Conservation (phyloP, 2,888 invertebrate genomes). For the Tricholauxania praeusta region DNA sequence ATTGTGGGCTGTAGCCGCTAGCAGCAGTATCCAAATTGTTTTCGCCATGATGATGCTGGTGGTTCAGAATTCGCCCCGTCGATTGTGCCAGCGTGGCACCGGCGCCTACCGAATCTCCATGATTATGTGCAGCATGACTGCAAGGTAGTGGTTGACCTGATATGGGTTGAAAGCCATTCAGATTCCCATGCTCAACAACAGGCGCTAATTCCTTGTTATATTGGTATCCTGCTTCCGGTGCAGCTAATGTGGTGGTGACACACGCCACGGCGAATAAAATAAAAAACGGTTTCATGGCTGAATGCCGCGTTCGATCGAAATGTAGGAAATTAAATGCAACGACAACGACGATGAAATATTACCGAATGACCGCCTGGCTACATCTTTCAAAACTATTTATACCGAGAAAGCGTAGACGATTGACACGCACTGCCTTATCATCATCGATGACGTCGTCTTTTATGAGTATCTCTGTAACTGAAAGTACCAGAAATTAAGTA, state of each 20-base stretch:
- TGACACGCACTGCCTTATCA: constrained; percentile 12
- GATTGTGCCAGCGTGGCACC: constrained; percentile 46
- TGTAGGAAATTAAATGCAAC: not conserved
- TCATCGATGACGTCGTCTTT: constrained; percentile 4
- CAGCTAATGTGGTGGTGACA: constrained; percentile 34
- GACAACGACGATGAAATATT: constrained; percentile 38
- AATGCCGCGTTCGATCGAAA: not conserved
- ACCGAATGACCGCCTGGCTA: constrained; percentile 49
- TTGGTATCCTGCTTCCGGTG: constrained; percentile 47
- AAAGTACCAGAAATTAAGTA: constrained; percentile 13
- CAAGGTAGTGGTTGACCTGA: constrained; percentile 42
- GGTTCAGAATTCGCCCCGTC: constrained; percentile 51
- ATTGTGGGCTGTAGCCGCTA: constrained; percentile 40
- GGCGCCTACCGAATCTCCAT: constrained; percentile 32
- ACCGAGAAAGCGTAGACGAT: constrained; percentile 46
- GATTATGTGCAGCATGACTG: constrained; percentile 37
- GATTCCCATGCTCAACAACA: constrained; percentile 34
- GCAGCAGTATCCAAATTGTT: constrained; percentile 41
- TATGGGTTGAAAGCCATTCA: constrained; percentile 41
- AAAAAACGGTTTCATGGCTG: constrained; percentile 43
- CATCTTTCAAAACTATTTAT: constrained; percentile 52
- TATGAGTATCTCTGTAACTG: not conserved
- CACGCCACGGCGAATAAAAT: constrained; percentile 43
- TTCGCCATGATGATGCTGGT: constrained; percentile 34
- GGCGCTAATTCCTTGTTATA: constrained; percentile 34